phyloP scores from a whole-genome alignment of 2,113 vertebrate species.

The Callaeas wilsoni region DNA sequence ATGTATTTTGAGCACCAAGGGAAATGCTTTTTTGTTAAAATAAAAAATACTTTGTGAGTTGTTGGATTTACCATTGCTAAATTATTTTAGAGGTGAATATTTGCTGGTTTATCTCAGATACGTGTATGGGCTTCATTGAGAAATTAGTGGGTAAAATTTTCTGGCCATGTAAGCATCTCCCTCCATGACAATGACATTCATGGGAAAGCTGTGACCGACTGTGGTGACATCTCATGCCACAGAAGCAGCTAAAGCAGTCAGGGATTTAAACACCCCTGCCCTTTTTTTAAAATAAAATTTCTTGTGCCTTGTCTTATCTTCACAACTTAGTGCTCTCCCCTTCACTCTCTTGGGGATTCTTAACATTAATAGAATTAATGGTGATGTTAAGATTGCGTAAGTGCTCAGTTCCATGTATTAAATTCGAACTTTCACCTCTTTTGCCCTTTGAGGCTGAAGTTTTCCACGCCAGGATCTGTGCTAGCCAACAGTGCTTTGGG shows the following conservation, averaged over 20 bases:
- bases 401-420: neutral
- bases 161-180: fast-evolving
- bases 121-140: neutral
- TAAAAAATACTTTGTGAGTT: neutral
- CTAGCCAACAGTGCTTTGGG: neutral
- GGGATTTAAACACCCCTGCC: neutral
- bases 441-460: neutral
- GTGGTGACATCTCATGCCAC: neutral
- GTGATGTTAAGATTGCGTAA: neutral
- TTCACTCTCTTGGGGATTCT: neutral
- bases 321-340: neutral
- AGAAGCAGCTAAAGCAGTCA: neutral
- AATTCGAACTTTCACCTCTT: neutral
- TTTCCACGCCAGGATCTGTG: neutral
- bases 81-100: neutral
- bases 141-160: neutral
- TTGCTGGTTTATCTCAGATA: neutral
- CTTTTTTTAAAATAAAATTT: neutral
- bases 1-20: neutral
- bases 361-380: neutral
- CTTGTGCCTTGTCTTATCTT: neutral
- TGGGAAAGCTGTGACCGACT: neutral
- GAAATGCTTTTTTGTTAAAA: neutral
- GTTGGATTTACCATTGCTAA: neutral
- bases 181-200: fast-evolving